Percentiles rank a stretch among this genome's conserved stretches.
Evolutionary conservation across 2,888 invertebrate species (phyloP).

Genomic region (Melanchra persicariae): DNA sequence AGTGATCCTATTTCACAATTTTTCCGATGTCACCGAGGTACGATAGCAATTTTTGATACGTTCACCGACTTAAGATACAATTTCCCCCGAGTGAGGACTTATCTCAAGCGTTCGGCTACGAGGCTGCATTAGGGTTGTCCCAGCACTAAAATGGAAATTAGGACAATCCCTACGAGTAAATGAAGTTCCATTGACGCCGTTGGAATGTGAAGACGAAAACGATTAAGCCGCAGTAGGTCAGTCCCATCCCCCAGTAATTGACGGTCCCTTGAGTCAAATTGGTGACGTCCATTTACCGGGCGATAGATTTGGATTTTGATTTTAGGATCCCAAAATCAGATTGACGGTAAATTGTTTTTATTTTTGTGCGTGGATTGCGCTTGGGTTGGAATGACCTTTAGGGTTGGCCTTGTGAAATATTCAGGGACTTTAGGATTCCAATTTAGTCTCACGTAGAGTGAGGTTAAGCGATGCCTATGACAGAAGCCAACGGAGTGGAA

Average conservation of each 20-base stretch:
- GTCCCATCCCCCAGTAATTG: conserved; percentile 49
- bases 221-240: conserved; percentile 57
- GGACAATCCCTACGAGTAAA: conserved; percentile 54
- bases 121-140: conserved; percentile 37
- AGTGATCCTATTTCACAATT: conserved; percentile 34
- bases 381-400: conserved; percentile 22
- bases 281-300: conserved; percentile 50
- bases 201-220: conserved; percentile 58
- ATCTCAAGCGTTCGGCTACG: conserved; percentile 52
- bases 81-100: conserved; percentile 56
- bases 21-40: conserved; percentile 36
- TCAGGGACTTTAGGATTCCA: conserved; percentile 36
- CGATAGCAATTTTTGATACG: conserved; percentile 48
- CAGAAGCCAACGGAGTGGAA: conserved; percentile 18
- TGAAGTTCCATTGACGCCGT: conserved; percentile 61
- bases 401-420: conserved; percentile 37
- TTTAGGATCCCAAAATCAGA: conserved; percentile 54
- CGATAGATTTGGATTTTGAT: conserved; percentile 60
- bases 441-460: conserved; percentile 41
- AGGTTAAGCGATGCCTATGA: conserved; percentile 29
- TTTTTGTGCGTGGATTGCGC: conserved; percentile 44
- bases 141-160: conserved; percentile 52
- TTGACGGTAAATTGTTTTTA: conserved; percentile 59
- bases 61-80: conserved; percentile 43
- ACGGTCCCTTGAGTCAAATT: conserved; percentile 50